These are phyloP conservation scores for Syngnathus floridae DNA, from an alignment of 2,113 vertebrate species.

Conservation along the genomic window DNA sequence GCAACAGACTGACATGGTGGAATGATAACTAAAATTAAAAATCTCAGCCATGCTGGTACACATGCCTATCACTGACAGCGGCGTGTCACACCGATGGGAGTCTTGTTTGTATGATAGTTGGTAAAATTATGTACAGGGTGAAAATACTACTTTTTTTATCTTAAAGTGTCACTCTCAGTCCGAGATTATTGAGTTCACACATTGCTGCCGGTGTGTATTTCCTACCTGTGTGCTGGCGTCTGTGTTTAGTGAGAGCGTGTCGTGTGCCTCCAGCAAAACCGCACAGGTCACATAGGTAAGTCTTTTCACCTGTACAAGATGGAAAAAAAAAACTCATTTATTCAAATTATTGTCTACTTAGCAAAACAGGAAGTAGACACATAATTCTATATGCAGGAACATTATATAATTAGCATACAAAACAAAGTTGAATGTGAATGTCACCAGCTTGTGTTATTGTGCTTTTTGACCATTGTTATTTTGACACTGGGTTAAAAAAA, in stretches of 20 bases:
- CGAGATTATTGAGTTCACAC: constrained; percentile 13
- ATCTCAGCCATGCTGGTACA: constrained; percentile 61
- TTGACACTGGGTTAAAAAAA: background rate
- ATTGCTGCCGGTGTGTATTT: constrained; percentile 7
- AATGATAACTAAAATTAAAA: constrained; percentile 73
- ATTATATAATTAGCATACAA: background rate
- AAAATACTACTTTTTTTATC: constrained; percentile 13
- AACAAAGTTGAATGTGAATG: background rate
- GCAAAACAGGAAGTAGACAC: background rate
- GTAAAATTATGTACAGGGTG: constrained; percentile 11
- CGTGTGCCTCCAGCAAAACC: constrained; percentile 95
- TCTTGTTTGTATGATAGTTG: constrained; percentile 26
- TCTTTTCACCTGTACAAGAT: constrained; percentile 85
- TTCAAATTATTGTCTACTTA: background rate
- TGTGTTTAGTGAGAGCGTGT: constrained; percentile 97
- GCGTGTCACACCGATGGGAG: constrained; percentile 43
- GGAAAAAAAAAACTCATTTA: background rate
- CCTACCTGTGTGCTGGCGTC: constrained; percentile 94
- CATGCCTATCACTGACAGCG: constrained; percentile 60
- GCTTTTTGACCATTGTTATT: background rate
- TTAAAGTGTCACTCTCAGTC: constrained; percentile 41
- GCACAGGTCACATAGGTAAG: constrained; percentile 97
- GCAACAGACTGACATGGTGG: constrained; percentile 64
- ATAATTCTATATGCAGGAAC: background rate
- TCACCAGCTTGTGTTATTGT: background rate